Conservation (phyloP, 1,140 invertebrate genomes). For the Campodea augens region DNA sequence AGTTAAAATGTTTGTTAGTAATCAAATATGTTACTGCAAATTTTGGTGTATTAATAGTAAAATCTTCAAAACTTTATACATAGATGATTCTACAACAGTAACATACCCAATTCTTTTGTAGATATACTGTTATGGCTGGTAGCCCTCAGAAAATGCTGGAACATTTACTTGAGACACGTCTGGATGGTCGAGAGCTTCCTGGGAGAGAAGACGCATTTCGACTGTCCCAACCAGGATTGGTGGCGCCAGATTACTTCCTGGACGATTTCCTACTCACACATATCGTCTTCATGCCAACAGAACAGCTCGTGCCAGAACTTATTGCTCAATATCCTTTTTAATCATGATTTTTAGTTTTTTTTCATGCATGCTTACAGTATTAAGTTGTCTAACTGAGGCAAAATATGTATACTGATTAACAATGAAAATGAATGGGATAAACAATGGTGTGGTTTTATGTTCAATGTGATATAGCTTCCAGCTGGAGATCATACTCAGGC, state of each 20-base stretch:
- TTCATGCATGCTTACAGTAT: no score
- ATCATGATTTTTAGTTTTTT: conserved; percentile 2
- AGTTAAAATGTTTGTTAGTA: neutral
- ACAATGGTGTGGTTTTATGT: no score
- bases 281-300: conserved; percentile 63
- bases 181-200: conserved; percentile 32
- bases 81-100: no score
- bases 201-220: conserved; percentile 9
- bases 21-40: no score
- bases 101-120: conserved; percentile 20
- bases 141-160: conserved; percentile 74
- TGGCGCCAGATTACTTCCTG: conserved; percentile 42
- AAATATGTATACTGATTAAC: no score
- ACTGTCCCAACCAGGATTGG: conserved; percentile 5
- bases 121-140: conserved; percentile 76
- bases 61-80: no score
- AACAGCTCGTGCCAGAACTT: conserved; percentile 52
- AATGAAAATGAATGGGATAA: no score
- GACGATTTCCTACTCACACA: conserved; percentile 78
- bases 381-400: no score
- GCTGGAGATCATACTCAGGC: no score
- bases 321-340: conserved; percentile 54
- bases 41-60: no score
- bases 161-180: conserved; percentile 60
- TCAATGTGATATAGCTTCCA: no score